These are phyloP conservation scores for Aricia artaxerxes DNA, from an alignment of 2,888 invertebrate genomes.

Conservation along the genomic window DNA sequence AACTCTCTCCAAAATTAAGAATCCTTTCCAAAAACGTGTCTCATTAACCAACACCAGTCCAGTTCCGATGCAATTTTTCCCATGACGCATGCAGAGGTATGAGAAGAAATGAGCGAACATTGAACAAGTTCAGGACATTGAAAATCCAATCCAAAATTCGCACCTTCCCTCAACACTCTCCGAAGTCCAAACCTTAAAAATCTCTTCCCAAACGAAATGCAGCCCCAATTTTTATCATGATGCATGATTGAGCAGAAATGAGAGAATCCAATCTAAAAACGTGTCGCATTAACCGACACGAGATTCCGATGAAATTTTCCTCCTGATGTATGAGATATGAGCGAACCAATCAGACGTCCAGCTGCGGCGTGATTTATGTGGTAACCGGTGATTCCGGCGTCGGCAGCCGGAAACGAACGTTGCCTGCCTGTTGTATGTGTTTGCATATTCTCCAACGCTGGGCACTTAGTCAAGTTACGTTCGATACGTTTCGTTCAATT, in stretches of 20 bases:
- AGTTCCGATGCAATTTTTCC: too few species aligned
- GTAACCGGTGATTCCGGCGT: slow-evolving; percentile 45
- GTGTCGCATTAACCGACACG: not conserved
- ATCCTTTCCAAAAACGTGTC: not conserved
- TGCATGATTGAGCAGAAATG: too few species aligned
- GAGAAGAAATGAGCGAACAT: too few species aligned
- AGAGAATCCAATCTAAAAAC: not conserved
- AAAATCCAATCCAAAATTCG: too few species aligned
- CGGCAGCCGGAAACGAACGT: slow-evolving; percentile 54
- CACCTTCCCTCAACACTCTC: too few species aligned
- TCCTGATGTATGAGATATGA: slow-evolving; percentile 20
- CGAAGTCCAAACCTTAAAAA: too few species aligned
- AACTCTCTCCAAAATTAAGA: too few species aligned
- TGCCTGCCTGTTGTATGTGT: slow-evolving; percentile 40
- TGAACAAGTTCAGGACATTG: too few species aligned
- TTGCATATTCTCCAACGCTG: slow-evolving; percentile 13
- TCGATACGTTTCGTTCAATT: too few species aligned
- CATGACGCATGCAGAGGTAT: too few species aligned
- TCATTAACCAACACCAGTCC: not conserved
- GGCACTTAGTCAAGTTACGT: not conserved
- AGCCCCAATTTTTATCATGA: too few species aligned
- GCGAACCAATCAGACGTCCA: slow-evolving; percentile 27
- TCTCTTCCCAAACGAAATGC: too few species aligned
- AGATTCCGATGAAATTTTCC: not conserved
- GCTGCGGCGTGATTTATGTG: slow-evolving; percentile 38